Conservation (phyloP, 2,888 invertebrate genomes). For the Agonopterix arenella region DNA sequence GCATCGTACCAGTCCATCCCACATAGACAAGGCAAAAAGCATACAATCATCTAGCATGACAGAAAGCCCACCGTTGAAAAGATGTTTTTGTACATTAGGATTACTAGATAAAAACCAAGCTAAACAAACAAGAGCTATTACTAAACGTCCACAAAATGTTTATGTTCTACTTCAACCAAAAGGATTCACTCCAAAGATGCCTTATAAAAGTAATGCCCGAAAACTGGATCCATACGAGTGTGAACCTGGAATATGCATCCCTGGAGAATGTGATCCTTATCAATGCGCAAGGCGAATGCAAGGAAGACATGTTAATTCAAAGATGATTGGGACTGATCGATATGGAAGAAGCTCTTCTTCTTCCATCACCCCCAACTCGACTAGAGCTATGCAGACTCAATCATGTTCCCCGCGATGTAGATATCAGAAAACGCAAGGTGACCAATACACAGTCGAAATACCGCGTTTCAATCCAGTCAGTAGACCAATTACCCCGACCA, state of each 20-base stretch:
- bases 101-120: slow-evolving; percentile 6
- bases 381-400: neutral
- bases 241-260: slow-evolving; percentile 24
- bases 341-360: slow-evolving; percentile 5
- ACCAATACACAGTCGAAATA: neutral
- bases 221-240: slow-evolving; percentile 27
- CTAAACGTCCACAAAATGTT: too few species aligned
- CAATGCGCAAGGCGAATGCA: slow-evolving; percentile 15
- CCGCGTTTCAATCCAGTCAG: slow-evolving; percentile 1
- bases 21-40: neutral
- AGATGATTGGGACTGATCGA: slow-evolving; percentile 5
- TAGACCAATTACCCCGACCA: slow-evolving; percentile 1
- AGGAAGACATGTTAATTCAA: slow-evolving; percentile 1
- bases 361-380: slow-evolving; percentile 3
- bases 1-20: neutral
- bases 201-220: neutral
- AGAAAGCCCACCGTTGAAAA: slow-evolving; percentile 23
- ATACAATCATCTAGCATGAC: slow-evolving; percentile 17
- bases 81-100: slow-evolving; percentile 32
- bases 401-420: neutral
- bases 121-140: too few species aligned
- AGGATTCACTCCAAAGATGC: too few species aligned
- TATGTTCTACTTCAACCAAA: too few species aligned
- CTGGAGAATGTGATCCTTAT: slow-evolving; percentile 33
- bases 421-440: neutral